Percentiles rank a stretch among this genome's conserved stretches.
These are phyloP conservation scores for Zelostemma sp. DNA, from an alignment of 1,140 invertebrate species.

Conservation along the genomic window DNA sequence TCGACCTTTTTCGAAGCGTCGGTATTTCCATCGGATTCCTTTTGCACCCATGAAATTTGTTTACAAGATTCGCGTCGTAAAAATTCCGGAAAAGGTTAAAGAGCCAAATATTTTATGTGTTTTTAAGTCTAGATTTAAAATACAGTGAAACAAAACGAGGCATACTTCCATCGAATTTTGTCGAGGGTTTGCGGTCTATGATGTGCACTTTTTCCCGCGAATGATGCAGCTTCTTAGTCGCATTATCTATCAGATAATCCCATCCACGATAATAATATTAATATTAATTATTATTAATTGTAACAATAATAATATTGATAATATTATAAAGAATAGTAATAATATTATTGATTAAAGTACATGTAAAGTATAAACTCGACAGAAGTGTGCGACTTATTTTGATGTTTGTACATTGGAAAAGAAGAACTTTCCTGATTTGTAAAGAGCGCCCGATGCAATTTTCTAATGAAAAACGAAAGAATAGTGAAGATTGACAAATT, in stretches of 20 bases:
- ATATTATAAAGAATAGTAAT: constrained; percentile 1
- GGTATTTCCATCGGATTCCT: too few relatives aligned
- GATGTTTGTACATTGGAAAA: constrained; percentile 41
- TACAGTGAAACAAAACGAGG: neutral
- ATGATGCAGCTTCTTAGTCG: constrained; percentile 1
- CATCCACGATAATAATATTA: constrained; percentile 5
- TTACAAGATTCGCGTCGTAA: neutral
- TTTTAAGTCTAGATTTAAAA: neutral
- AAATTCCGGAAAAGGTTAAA: neutral
- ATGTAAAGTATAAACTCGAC: constrained; percentile 16
- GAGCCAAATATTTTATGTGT: neutral
- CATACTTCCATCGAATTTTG: neutral
- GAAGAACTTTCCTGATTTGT: constrained; percentile 35
- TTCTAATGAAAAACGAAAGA: constrained; percentile 35
- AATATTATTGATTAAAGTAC: constrained; percentile 2
- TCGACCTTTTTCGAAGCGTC: too few relatives aligned
- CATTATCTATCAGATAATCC: constrained; percentile 5
- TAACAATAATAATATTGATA: constrained; percentile 9
- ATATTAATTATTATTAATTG: constrained; percentile 4
- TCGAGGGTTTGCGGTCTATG: neutral
- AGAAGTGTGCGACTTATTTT: constrained; percentile 35
- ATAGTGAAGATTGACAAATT: constrained; percentile 14
- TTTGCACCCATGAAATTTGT: too few relatives aligned
- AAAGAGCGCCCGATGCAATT: constrained; percentile 39
- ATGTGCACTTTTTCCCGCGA: neutral